These are phyloP conservation scores for Eupithecia abbreviata DNA, from an alignment of 2,888 invertebrate genomes.

Conservation along the genomic window DNA sequence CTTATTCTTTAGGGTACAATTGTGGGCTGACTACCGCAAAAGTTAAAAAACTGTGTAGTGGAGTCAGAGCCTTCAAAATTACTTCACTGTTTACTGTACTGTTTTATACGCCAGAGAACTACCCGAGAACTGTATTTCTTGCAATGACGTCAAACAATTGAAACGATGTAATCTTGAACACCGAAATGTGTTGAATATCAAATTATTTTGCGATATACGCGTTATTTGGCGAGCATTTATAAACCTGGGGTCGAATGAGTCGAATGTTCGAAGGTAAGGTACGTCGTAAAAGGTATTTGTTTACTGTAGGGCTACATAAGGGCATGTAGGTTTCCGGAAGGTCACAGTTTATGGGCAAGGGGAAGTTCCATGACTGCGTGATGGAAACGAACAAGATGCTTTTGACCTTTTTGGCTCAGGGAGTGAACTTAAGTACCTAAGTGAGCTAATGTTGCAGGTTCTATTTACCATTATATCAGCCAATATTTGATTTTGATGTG, in stretches of 20 bases:
- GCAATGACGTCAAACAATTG: slow-evolving; percentile 45
- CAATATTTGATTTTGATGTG: no score
- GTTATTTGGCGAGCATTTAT: not conserved
- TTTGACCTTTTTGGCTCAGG: not conserved
- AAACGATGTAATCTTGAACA: slow-evolving; percentile 35
- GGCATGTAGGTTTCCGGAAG: slow-evolving; percentile 19
- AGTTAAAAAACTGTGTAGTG: no score
- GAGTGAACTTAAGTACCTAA: no score
- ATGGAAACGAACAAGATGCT: not conserved
- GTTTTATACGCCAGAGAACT: slow-evolving; percentile 3
- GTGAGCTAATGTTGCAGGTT: no score
- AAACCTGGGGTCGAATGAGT: not conserved
- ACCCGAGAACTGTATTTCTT: slow-evolving; percentile 11
- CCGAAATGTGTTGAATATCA: slow-evolving; percentile 17
- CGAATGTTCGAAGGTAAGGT: slow-evolving; percentile 21
- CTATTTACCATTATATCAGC: not conserved
- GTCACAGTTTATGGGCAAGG: slow-evolving; percentile 9
- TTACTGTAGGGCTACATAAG: slow-evolving; percentile 22
- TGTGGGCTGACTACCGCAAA: no score
- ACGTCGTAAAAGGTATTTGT: slow-evolving; percentile 13
- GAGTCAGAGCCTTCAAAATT: no score
- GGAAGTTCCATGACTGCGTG: slow-evolving; percentile 16
- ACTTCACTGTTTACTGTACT: no score
- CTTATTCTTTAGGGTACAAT: no score
- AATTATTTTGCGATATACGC: slow-evolving; percentile 11